These are phyloP conservation scores for Saguinus midas DNA, from an alignment of 2,113 vertebrate genomes.

Conservation along the genomic window DNA sequence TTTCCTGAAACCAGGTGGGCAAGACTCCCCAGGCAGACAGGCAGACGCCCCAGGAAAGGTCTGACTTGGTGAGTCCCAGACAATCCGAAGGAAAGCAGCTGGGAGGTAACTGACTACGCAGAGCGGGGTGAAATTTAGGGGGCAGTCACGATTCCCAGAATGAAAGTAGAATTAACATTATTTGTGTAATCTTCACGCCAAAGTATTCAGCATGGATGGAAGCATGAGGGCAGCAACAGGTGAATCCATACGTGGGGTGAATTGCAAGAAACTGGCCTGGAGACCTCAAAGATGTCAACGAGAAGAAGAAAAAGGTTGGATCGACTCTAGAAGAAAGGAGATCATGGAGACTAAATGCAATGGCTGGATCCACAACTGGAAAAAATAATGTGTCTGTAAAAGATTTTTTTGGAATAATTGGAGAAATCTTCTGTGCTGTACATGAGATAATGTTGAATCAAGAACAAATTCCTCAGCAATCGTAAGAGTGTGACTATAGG, in stretches of 20 bases:
- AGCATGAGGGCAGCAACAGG: neutral
- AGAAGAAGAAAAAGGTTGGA: neutral
- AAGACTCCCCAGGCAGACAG: neutral
- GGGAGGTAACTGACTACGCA: neutral
- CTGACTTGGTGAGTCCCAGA: neutral
- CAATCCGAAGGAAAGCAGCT: neutral
- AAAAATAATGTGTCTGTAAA: neutral
- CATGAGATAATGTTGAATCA: neutral
- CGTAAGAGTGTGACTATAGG: too few relatives aligned
- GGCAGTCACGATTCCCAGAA: fast-evolving
- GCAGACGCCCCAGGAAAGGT: neutral
- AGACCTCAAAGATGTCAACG: neutral
- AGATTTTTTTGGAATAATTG: neutral
- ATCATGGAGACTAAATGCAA: neutral
- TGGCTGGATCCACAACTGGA: neutral
- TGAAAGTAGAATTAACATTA: neutral
- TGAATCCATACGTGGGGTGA: fast-evolving
- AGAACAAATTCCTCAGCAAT: neutral
- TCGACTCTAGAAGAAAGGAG: neutral
- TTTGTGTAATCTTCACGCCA: fast-evolving
- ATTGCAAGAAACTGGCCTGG: neutral
- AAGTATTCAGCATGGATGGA: neutral
- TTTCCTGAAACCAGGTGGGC: neutral
- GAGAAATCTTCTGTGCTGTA: neutral
- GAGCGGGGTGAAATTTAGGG: neutral